Base-by-base conservation (phyloP, 2,797 vertebrate species). In the Leuciscus waleckii region DNA sequence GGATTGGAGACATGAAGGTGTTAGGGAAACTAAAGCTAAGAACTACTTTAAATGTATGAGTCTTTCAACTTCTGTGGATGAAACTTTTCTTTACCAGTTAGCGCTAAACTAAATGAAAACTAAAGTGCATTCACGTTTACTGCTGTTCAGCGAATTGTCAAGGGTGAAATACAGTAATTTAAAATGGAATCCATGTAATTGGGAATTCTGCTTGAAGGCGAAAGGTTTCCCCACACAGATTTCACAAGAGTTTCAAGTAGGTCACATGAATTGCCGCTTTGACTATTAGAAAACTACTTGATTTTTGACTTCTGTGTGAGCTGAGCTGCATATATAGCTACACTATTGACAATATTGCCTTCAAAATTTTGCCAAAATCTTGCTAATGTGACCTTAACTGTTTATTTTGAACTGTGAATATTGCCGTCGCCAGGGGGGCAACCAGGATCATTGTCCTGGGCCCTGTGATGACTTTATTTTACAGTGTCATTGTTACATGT, bases 1-100 rank as follows among this genome's bases (percentile, higher is more conserved):
- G 21, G 14, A 81, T 56, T n/a, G 23, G 54, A 69, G 39, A 70
- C 35, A 81, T 41, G 17, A 78, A 78, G 54, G 11, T 75, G 10
- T 51, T 35, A 17, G 43, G 49, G 43, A 32, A 51, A 51, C 16
- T 75, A 75, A 75, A 75, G 10, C 46, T 51, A 51, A 49, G 26
- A 51, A 29, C 26, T 49, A 29, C 43, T 13, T 35, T 2, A 11
- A 51, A 51, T 51, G 1, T 74, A 74, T 6, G 10, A 75, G 29
- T n/a, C 10, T 23, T 76, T 37, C 7, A 7, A 21, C 19, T 5
- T 39, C 32, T 37, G 54, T 56, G 3, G 21, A 23, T 56, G 7
- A 7, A 37, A 21, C 1, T 54, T 54, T 74, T 51, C 46, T 75
- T 54, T 75, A 75, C 10, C 10, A 35, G 29, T 75, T 37, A 54